Evolutionary conservation across 1,140 invertebrate genomes (phyloP), one percentile per base, ranked within the genome.

Genomic region (Zaprionus ornatus): DNA sequence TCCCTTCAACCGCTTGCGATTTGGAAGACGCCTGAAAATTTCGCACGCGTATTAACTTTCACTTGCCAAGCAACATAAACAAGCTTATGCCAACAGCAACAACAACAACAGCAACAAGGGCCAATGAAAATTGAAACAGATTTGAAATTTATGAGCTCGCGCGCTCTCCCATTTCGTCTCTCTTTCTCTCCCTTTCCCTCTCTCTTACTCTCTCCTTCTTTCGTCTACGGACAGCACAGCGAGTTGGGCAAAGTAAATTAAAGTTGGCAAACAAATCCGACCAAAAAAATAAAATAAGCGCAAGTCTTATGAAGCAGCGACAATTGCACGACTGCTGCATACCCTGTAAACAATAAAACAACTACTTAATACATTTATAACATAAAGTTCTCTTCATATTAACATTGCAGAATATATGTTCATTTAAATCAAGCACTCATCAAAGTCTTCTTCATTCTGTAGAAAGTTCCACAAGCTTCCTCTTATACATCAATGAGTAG

Each of bases 31-130:
- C 74, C 65, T 70, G 71, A 42, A 74, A 81, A 90, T 69, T 88
- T 88, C 85, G 72, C 85, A 84, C 81, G 85, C 81, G 81, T 79
- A 85, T 90, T 88, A 90, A 79, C 78, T 88, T 90, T 81, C 85
- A 84, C 78, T 88, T 90, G 71, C 50, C 50, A 57, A 63, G 78
- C 66, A 88, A 80, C 74, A 84, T 84, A 87, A 88, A 79, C 72
- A 85, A 63, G 85, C 80, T 86, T 83, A 72, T 68, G 72, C 66
- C 68, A 74, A 57, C 32, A 61, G 23, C 54, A 65, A 13, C 50
- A 67, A 19, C 29, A 56, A 5, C 37, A 68, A 9, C 52, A 59
- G 23, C 40, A 57, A 15, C 54, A 57, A 71, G 50, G 67, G 59
- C 67, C 67, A 79, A 79, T 79, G 77, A 76, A 81, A 81, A 76